A percentile compares a stretch with the other conserved stretches of the same genome.
phyloP scores from a whole-genome alignment of 1,140 invertebrate genomes.

The Drosophila gunungcola region DNA sequence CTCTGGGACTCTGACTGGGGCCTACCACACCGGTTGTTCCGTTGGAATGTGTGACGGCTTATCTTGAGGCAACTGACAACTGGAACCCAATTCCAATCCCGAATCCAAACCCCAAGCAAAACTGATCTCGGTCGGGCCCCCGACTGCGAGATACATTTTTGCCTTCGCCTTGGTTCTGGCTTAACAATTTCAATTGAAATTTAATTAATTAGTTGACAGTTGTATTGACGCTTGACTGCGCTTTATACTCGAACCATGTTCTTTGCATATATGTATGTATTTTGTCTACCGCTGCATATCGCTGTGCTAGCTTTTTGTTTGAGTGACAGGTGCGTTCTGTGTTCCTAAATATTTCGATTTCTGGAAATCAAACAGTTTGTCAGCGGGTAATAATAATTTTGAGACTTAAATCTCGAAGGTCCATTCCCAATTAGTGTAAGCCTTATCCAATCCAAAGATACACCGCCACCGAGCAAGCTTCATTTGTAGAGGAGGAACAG shows the following conservation, averaged over 20 bases:
- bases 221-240: constrained; percentile 75
- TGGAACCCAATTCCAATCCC: constrained; percentile 55
- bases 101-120: constrained; percentile 8
- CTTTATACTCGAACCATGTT: constrained; percentile 39
- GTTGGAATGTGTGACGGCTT: constrained; percentile 82
- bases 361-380: constrained; percentile 51
- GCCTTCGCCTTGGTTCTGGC: constrained; percentile 43
- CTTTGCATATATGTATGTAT: constrained; percentile 17
- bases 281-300: constrained; percentile 1
- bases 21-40: constrained; percentile 36
- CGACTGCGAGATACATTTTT: constrained; percentile 65
- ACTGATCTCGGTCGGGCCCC: constrained; percentile 44
- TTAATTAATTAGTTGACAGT: constrained; percentile 83
- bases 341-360: constrained; percentile 44
- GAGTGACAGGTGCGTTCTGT: constrained; percentile 60
- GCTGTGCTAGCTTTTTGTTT: constrained; percentile 21
- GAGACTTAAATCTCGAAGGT: background rate
- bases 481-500: constrained; percentile 8
- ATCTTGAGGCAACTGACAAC: constrained; percentile 82
- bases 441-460: too few relatives aligned
- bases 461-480: constrained; percentile 1
- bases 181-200: constrained; percentile 81
- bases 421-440: too few relatives aligned
- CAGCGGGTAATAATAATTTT: constrained; percentile 19
- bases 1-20: constrained; percentile 23